Evolutionary conservation across 2,888 invertebrate genomes (phyloP).

Genomic region (Leptinotarsa tumamoca): DNA sequence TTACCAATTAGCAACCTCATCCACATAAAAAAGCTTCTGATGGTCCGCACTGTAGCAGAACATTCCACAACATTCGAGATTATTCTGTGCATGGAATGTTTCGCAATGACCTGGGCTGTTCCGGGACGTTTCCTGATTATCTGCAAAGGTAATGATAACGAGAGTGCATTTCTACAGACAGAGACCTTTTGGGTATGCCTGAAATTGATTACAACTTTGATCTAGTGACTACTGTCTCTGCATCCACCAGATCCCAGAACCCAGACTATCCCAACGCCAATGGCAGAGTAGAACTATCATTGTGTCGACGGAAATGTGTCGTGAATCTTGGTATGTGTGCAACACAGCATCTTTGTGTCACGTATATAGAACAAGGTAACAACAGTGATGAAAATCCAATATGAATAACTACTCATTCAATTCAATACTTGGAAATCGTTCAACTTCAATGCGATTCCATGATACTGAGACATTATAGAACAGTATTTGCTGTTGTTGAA

Average conservation of each 20-base stretch:
- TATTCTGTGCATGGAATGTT: too few relatives aligned
- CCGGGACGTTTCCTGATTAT: too few relatives aligned
- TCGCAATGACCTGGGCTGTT: too few relatives aligned
- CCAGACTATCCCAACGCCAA: background rate
- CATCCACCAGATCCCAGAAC: background rate
- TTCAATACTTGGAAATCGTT: background rate
- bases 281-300: background rate
- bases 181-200: too few relatives aligned
- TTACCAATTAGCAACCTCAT: too few relatives aligned
- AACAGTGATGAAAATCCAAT: background rate
- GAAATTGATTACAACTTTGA: too few relatives aligned
- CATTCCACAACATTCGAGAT: too few relatives aligned
- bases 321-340: background rate
- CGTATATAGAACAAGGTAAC: background rate
- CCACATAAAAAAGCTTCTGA: too few relatives aligned
- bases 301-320: background rate
- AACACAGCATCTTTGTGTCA: background rate
- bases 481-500: background rate
- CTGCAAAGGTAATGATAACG: too few relatives aligned
- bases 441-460: background rate
- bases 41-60: too few relatives aligned
- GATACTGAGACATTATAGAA: background rate
- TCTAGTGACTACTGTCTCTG: too few relatives aligned
- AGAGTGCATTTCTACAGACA: too few relatives aligned
- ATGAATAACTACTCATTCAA: constrained; percentile 14